Percentiles rank a stretch among this genome's conserved stretches.
Conservation (phyloP, 2,797 vertebrate genomes). For the Lophura swinhoii region DNA sequence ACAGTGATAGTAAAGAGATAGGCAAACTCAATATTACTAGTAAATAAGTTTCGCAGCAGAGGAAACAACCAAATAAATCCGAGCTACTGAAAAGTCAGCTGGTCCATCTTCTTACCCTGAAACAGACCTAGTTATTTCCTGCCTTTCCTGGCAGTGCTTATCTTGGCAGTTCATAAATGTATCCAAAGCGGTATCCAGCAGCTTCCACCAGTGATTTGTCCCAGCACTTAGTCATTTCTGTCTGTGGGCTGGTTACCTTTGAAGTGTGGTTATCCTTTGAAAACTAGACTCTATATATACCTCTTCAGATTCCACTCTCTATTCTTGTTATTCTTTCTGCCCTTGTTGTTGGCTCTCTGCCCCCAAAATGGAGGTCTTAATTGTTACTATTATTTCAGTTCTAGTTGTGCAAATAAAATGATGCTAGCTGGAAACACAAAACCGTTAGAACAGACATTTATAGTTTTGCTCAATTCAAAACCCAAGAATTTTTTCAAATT, state of each 20-base stretch:
- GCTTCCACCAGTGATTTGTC: neutral
- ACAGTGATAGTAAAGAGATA: neutral
- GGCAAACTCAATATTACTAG: accelerated
- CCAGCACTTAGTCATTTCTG: neutral
- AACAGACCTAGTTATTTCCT: neutral
- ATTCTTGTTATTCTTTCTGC: neutral
- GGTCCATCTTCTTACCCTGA: neutral
- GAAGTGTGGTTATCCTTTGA: neutral
- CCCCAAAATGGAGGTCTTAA: neutral
- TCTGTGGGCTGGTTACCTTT: neutral
- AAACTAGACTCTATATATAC: neutral
- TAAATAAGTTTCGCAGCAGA: neutral
- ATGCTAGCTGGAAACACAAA: neutral
- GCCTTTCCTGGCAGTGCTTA: neutral
- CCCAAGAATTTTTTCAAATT: neutral
- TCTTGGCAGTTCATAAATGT: neutral
- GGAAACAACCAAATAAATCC: neutral
- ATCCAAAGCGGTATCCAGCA: neutral
- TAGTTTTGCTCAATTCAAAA: neutral
- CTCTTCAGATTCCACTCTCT: neutral
- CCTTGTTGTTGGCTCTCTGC: neutral
- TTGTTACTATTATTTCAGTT: neutral
- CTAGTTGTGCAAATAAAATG: neutral
- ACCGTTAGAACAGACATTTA: neutral
- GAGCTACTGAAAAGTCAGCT: neutral